Conservation (phyloP, 2,888 invertebrate species). For the Aspidiotus rigidus region DNA sequence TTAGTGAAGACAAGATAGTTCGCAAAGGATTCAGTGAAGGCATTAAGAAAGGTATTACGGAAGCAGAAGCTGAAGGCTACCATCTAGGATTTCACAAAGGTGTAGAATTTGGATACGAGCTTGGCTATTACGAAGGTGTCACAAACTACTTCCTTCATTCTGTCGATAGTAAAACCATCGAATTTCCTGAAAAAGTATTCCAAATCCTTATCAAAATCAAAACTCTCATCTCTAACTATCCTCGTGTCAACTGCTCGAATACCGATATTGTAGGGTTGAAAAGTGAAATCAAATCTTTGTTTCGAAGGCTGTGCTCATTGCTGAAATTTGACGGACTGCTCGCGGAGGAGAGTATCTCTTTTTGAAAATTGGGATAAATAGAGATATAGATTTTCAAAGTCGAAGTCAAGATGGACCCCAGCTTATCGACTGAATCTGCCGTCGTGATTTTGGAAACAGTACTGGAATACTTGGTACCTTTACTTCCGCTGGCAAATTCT, state of each 20-base stretch:
- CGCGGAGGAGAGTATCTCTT: slow-evolving; percentile 13
- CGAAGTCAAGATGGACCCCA: background rate
- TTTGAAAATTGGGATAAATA: background rate
- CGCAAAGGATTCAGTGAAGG: slow-evolving; percentile 30
- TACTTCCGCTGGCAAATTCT: slow-evolving; percentile 58
- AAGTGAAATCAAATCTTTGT: slow-evolving; percentile 57
- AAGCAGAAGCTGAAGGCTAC: slow-evolving; percentile 46
- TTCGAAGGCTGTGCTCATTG: slow-evolving; percentile 59
- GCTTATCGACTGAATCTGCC: background rate
- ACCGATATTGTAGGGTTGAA: slow-evolving; percentile 55
- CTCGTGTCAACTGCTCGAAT: slow-evolving; percentile 54
- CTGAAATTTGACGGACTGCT: slow-evolving; percentile 49
- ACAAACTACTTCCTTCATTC: slow-evolving; percentile 47
- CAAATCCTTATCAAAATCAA: slow-evolving; percentile 51
- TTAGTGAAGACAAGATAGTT: slow-evolving; percentile 26
- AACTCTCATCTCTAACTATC: slow-evolving; percentile 56
- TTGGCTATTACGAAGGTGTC: slow-evolving; percentile 63
- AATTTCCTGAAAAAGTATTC: slow-evolving; percentile 46
- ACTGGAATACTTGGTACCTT: slow-evolving; percentile 51
- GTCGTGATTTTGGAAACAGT: slow-evolving; percentile 39
- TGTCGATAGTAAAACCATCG: slow-evolving; percentile 36
- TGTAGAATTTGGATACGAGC: slow-evolving; percentile 62
- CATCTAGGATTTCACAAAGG: slow-evolving; percentile 71
- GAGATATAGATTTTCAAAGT: slow-evolving; percentile 20
- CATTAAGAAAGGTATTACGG: slow-evolving; percentile 28